These are phyloP conservation scores for Pipa parva DNA, from an alignment of 2,113 vertebrate species.

Conservation along the genomic window DNA sequence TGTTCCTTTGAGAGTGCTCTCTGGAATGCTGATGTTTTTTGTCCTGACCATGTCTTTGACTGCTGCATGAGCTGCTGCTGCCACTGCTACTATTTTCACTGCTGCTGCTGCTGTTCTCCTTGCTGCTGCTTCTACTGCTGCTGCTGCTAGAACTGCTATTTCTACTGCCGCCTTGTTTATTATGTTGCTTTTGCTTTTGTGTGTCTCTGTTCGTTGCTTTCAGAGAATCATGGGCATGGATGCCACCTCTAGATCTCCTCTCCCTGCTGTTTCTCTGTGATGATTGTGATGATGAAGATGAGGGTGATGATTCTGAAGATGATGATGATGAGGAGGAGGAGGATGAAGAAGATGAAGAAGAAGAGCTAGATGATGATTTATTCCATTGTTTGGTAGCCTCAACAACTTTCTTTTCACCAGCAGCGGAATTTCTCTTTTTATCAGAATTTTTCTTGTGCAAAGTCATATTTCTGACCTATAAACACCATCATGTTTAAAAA, in stretches of 20 bases:
- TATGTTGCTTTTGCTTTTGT: background rate
- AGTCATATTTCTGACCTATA: conserved; percentile 13
- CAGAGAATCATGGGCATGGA: background rate
- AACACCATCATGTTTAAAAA: too few relatives aligned
- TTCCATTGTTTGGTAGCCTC: background rate
- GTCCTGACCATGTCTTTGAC: fast-evolving
- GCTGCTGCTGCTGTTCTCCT: fast-evolving
- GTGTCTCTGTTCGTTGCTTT: background rate
- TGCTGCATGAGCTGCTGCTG: fast-evolving
- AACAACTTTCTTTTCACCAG: background rate
- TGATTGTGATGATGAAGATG: background rate
- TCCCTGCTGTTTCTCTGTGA: background rate
- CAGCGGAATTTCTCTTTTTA: background rate
- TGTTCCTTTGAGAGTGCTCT: background rate
- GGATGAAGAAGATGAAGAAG: conserved; percentile 46
- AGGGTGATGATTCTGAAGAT: background rate
- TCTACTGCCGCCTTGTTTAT: background rate
- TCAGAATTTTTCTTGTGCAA: background rate
- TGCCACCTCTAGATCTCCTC: background rate
- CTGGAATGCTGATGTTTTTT: background rate
- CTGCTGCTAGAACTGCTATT: background rate
- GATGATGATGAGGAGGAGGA: conserved; percentile 41
- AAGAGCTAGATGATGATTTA: conserved; percentile 37
- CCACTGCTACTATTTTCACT: fast-evolving
- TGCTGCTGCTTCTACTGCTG: fast-evolving